Percentiles rank a stretch among this genome's conserved stretches.
phyloP scores from a whole-genome alignment of 2,888 invertebrate genomes.

The Pandemis cinnamomeana region DNA sequence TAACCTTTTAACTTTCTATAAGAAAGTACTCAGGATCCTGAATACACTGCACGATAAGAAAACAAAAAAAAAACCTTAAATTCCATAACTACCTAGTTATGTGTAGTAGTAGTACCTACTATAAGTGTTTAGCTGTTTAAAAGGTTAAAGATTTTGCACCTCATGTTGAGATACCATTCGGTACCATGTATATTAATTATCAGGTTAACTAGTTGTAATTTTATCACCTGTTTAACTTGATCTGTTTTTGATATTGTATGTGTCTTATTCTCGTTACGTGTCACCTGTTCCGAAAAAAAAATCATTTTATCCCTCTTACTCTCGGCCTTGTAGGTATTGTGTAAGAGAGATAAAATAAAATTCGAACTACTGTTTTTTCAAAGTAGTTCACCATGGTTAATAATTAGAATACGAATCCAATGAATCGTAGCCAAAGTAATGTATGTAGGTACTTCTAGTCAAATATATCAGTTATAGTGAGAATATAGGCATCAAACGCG shows the following conservation, averaged over 20 bases:
- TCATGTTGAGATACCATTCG: background rate
- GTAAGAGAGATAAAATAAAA: slow-evolving; percentile 23
- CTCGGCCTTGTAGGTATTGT: background rate
- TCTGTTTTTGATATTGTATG: slow-evolving; percentile 36
- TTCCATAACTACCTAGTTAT: no score
- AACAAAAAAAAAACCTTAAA: no score
- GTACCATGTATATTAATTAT: slow-evolving; percentile 4
- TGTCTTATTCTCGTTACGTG: slow-evolving; percentile 20
- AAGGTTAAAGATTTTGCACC: slow-evolving; percentile 5
- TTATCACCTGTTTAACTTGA: slow-evolving; percentile 4
- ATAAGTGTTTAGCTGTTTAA: background rate
- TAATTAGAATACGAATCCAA: slow-evolving; percentile 41
- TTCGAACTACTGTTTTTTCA: slow-evolving; percentile 15
- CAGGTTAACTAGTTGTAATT: slow-evolving; percentile 6
- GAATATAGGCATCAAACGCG: slow-evolving; percentile 52
- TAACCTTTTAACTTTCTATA: background rate
- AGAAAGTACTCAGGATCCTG: no score
- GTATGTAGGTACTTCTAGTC: slow-evolving; percentile 61
- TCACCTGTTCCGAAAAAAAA: slow-evolving; percentile 4
- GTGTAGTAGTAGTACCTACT: no score
- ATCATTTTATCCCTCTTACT: slow-evolving; percentile 5
- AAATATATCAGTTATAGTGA: slow-evolving; percentile 57
- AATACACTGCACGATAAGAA: no score
- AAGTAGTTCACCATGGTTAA: slow-evolving; percentile 26
- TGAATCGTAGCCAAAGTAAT: slow-evolving; percentile 41